A percentile compares a stretch with the other conserved stretches of the same genome.
These are phyloP conservation scores for Chrysaora quinquecirrha DNA, from an alignment of 30 jellyfish, hydroid and myxozoan species.

Conservation along the genomic window DNA sequence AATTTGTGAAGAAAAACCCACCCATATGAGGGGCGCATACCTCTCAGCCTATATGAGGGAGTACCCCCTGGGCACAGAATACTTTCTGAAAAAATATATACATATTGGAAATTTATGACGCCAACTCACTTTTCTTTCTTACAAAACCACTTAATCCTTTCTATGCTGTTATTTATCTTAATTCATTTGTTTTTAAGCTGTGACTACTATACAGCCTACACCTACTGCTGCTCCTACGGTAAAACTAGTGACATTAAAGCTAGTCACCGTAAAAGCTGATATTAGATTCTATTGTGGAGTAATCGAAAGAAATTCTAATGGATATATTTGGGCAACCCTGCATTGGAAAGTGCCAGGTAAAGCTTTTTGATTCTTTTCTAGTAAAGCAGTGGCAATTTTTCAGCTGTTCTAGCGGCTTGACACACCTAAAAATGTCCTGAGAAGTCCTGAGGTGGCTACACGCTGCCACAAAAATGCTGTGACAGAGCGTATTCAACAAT, in stretches of 20 bases:
- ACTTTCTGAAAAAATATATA: too few relatives aligned
- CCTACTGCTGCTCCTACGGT: not conserved
- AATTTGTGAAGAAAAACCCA: too few relatives aligned
- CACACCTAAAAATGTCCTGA: not conserved
- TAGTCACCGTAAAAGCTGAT: not conserved
- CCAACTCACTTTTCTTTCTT: too few relatives aligned
- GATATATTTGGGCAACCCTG: conserved; percentile 17
- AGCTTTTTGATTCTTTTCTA: not conserved
- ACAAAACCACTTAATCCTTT: too few relatives aligned
- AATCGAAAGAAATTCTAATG: not conserved
- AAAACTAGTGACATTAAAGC: not conserved
- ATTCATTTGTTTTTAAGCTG: not conserved
- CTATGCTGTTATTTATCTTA: too few relatives aligned
- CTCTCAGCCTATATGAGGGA: too few relatives aligned
- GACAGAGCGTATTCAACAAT: not conserved
- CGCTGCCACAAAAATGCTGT: not conserved
- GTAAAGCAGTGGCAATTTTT: not conserved
- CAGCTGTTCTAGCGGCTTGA: too few relatives aligned
- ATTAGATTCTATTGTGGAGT: conserved; percentile 2
- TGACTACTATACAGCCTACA: not conserved
- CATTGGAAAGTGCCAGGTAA: conserved; percentile 62
- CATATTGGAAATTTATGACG: too few relatives aligned
- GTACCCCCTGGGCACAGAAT: too few relatives aligned
- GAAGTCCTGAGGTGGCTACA: too few relatives aligned
- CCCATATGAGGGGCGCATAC: too few relatives aligned